phyloP scores from a whole-genome alignment of 1,140 invertebrate genomes.

The Acyrthosiphon pisum region DNA sequence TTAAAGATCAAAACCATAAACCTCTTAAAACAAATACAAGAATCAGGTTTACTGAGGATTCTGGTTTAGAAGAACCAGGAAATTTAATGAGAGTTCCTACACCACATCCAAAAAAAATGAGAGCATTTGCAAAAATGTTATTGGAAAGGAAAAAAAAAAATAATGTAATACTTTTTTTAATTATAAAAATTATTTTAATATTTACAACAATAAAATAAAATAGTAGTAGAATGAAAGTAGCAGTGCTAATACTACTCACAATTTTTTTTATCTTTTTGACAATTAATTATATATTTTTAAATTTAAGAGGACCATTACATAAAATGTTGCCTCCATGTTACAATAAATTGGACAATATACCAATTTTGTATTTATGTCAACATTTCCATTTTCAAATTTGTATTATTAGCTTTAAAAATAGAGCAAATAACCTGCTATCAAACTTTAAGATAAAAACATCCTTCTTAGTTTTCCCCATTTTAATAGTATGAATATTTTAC shows the following conservation, averaged over 20 bases:
- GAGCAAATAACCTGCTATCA: too few species aligned
- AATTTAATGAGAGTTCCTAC: constrained; percentile 83
- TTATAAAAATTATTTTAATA: not conserved
- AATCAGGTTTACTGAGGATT: constrained; percentile 76
- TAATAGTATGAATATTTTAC: too few species aligned
- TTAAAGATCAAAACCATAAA: constrained; percentile 61
- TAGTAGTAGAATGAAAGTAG: not conserved
- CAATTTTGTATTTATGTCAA: too few species aligned
- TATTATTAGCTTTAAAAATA: too few species aligned
- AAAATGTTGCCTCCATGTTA: too few species aligned
- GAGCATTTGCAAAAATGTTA: constrained; percentile 72
- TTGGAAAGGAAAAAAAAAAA: constrained; percentile 36
- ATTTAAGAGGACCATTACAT: not conserved
- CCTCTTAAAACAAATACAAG: constrained; percentile 58
- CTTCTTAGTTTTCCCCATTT: too few species aligned
- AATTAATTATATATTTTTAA: not conserved
- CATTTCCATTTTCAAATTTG: too few species aligned
- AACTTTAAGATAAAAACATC: too few species aligned
- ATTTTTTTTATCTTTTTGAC: not conserved
- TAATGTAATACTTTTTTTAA: constrained; percentile 15
- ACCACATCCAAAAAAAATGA: constrained; percentile 91
- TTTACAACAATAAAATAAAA: not conserved
- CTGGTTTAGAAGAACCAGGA: constrained; percentile 67
- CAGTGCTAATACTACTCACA: not conserved
- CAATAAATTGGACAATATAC: not conserved